Percentiles rank a stretch among this genome's conserved stretches.
Conservation (phyloP, 2,797 vertebrate species). For the Craterocephalus amniculus region DNA sequence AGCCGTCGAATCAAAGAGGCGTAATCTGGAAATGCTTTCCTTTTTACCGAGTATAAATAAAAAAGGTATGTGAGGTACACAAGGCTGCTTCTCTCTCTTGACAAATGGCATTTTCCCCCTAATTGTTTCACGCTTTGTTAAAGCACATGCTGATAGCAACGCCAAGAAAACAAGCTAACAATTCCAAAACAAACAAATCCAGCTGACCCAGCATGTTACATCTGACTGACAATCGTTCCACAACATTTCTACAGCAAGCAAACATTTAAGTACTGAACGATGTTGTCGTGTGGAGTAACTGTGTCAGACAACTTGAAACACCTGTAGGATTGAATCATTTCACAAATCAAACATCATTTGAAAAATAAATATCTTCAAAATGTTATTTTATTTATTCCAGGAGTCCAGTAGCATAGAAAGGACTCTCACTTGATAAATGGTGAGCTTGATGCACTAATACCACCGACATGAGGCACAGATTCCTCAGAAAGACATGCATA, state of each 20-base stretch:
- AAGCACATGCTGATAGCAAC: constrained; percentile 40
- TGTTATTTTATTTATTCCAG: neutral
- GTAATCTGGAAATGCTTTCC: constrained; percentile 63
- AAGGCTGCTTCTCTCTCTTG: constrained; percentile 29
- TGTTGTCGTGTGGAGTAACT: constrained; percentile 51
- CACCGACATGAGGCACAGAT: constrained; percentile 38
- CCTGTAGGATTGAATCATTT: constrained; percentile 5
- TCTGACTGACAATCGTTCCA: constrained; percentile 64
- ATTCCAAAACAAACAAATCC: constrained; percentile 61
- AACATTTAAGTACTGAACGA: constrained; percentile 51
- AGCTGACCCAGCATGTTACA: constrained; percentile 45
- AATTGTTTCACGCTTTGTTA: constrained; percentile 59
- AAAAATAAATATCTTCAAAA: constrained; percentile 5
- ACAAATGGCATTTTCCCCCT: constrained; percentile 47
- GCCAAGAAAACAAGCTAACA: constrained; percentile 50
- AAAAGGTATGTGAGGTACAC: constrained; percentile 39
- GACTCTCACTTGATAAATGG: constrained; percentile 24
- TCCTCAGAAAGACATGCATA: constrained; percentile 52
- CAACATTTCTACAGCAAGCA: constrained; percentile 57
- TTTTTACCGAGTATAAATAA: constrained; percentile 52
- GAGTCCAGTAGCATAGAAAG: constrained; percentile 12
- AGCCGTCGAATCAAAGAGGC: constrained; percentile 56
- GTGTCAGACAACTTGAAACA: constrained; percentile 35
- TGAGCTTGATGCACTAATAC: constrained; percentile 35
- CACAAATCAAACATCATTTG: no score